Base-by-base conservation (phyloP, 1,140 invertebrate genomes). In the Hesperophylax magnus region DNA sequence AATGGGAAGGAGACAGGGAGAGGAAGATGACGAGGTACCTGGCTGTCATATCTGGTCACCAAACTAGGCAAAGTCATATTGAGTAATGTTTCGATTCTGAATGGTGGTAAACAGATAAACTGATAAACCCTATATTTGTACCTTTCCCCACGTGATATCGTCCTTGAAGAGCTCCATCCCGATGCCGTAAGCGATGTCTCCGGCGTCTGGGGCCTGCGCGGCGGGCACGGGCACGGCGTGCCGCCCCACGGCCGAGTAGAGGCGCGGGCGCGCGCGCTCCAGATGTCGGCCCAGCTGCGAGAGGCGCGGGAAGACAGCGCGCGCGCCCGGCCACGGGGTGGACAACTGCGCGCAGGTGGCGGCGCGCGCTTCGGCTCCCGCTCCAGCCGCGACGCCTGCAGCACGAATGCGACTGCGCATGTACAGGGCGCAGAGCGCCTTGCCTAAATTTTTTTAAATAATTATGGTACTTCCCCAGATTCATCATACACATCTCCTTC, bases 141-240 rank as follows among this genome's bases (percentile, higher is more conserved):
- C 89, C 87, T 90, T 90, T 60, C 88, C 88, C 89, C 89, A 90
- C 6, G 88, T 90, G 69, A 90, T 89, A 77, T 90, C 89, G 53
- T 88, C 88, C 77, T 88, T 89, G 52, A 88, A 90, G 14, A 90
- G 86, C 5, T 89, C 87, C 3, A 87, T 83, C 5, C 88, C 89
- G 11, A 90, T 85, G 2, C 88, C 88, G n/a, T 90, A 86, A 0
- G 89, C 85, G 1, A 90, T 83, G 60, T 90, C 89, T 4, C 87
- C 86, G 0, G 90, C 84, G 8, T 89, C 89, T 0, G 88, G 87
- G 86, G 88, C 18, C 58, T 87, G 84, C 11, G 85, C 85, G 0
- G 88, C 87, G 9, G 89, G 84, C 2, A 87, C 87, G 0, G 86
- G 83, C 1, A 87, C 88, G 14, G 88, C 89, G 71, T 90, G 89